Percentiles rank a stretch among this genome's conserved stretches.
phyloP scores from a whole-genome alignment of 2,797 vertebrate species.

The Halcyon badia region DNA sequence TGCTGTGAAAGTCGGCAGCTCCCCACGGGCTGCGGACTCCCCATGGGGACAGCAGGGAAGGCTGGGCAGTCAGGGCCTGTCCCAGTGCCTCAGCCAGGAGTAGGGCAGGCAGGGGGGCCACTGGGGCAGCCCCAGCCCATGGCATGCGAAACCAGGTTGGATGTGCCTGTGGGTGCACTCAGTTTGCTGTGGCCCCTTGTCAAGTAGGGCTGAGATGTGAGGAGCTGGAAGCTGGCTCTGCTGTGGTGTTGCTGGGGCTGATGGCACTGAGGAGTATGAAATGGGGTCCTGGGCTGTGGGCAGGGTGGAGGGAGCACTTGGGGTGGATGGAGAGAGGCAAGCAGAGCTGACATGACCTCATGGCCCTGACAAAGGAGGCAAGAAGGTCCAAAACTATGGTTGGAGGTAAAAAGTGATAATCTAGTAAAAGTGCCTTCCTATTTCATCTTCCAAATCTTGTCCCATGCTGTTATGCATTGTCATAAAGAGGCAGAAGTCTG shows the following conservation, averaged over 20 bases:
- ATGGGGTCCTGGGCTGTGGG: no score
- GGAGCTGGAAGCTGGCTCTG: not conserved
- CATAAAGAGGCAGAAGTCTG: not conserved
- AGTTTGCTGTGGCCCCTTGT: rapidly evolving
- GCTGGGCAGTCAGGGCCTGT: not conserved
- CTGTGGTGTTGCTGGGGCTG: not conserved
- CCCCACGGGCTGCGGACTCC: no score
- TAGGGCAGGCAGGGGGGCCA: no score
- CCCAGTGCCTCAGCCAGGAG: not conserved
- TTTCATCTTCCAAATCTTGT: not conserved
- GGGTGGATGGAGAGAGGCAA: no score
- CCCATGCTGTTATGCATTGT: rapidly evolving
- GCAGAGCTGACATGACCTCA: not conserved
- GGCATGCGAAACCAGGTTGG: rapidly evolving
- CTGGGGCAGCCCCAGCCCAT: not conserved
- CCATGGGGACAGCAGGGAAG: not conserved
- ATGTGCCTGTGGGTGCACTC: not conserved
- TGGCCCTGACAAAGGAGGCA: not conserved
- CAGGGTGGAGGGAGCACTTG: not conserved
- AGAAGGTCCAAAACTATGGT: not conserved
- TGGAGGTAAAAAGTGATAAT: not conserved
- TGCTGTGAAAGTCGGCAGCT: rapidly evolving
- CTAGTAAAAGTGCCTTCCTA: not conserved
- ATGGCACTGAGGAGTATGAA: not conserved
- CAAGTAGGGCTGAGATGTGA: not conserved